Evolutionary conservation across 2,888 invertebrate genomes (phyloP), one percentile per base, ranked within the genome.

Genomic region (Tribolium freemani): DNA sequence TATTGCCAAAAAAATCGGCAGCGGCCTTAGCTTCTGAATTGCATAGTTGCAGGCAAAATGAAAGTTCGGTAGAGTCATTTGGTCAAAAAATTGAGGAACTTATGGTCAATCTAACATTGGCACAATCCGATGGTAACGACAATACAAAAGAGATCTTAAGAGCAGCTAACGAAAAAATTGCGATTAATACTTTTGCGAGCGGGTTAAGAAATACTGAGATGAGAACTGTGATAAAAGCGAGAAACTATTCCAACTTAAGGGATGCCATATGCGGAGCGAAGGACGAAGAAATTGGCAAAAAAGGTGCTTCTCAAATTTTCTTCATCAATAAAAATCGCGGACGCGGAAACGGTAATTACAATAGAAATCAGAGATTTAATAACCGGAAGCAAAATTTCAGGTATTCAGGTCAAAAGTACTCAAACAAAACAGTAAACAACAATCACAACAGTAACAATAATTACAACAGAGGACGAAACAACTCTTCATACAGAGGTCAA

Each of bases 151-250:
- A 53, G 44, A 67, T 74, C 50, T 60, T 76, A 20, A 67, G 56
- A 54, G 3, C 8, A 10, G 69, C 67, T 4, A 78, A 77, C 58
- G 75, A 77, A 69, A 77, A 77, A 72, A 61, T 75, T 26, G 77
- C 76, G 4, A 73, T 77, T 16, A 72, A 73, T 69, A 53, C 74
- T 10, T 78, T 78, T 58, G 69, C 76, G 6, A 75, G 74, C 45
- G 76, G 77, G 1, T 60, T 78, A 45, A 61, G 51, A 51, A 70
- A 75, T 64, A 4, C n/a, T 0, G 58, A 75, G 11, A 31, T 76
- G 30, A 16, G 68, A 53, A 74, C 72, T 6, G 74, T 75, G 1
- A 53, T 76, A 26, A 75, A 76, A 54, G 69, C 70, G 0, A 50
- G 76, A 53, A 74, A 75, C 56, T 75, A 69, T 69, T 45, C 54